These are phyloP conservation scores for Xenopus tropicalis DNA, from an alignment of 2,113 vertebrate genomes.

Conservation along the genomic window UCB_Xtro_10.0 CM004451.2:23857501-23858000, in stretches of 20 bases:
- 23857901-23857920: too few relatives aligned
- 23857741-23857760: neutral
- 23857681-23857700: neutral
- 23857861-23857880: too few relatives aligned
- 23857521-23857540: neutral
- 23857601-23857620: conserved; percentile 3
- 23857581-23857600: neutral
- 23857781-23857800: too few relatives aligned
- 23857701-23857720: neutral
- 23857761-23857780: neutral
- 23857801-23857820: too few relatives aligned
- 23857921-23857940: too few relatives aligned
- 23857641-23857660: neutral
- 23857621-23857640: neutral
- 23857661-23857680: neutral
- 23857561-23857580: conserved; percentile 2
- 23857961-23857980: too few relatives aligned
- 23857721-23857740: neutral
- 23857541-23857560: neutral
- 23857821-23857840: too few relatives aligned
- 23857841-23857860: too few relatives aligned
- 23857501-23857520: neutral
- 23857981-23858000: too few relatives aligned
- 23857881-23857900: too few relatives aligned
- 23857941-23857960: too few relatives aligned